Conservation (phyloP, 2,797 vertebrate species). For the Sebastes jordani region DNA sequence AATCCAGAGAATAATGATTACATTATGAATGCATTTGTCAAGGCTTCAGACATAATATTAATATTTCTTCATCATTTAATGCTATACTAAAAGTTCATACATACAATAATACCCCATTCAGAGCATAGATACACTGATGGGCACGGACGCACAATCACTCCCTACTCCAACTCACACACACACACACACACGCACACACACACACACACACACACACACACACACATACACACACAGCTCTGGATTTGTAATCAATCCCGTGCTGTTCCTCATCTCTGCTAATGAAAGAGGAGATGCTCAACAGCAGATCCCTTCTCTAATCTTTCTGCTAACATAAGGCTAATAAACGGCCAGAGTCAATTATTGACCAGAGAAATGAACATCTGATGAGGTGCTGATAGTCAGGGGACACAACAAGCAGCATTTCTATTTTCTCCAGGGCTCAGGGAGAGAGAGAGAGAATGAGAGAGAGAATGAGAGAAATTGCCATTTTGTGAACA, state of each 20-base stretch:
- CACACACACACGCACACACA: no score
- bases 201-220: not conserved
- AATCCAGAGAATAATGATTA: not conserved
- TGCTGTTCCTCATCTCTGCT: conserved; percentile 19
- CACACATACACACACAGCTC: not conserved
- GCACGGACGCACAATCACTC: no score
- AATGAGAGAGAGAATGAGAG: not conserved
- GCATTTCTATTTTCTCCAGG: conserved; percentile 9
- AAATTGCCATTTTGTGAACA: not conserved
- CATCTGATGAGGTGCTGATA: conserved; percentile 41
- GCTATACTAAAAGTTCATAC: no score
- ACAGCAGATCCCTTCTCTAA: conserved; percentile 39
- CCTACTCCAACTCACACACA: no score
- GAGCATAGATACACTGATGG: not conserved
- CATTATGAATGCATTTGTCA: not conserved
- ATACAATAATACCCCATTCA: not conserved
- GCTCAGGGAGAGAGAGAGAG: not conserved
- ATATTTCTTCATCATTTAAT: no score
- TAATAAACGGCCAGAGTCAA: conserved; percentile 50
- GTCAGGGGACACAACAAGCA: not conserved
- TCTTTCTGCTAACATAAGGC: conserved; percentile 42
- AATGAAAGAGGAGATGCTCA: conserved; percentile 53
- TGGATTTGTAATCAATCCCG: conserved; percentile 18
- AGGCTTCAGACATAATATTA: not conserved
- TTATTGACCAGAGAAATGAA: conserved; percentile 55